Conservation (phyloP, 2,797 vertebrate species). For the Helostoma temminkii region DNA sequence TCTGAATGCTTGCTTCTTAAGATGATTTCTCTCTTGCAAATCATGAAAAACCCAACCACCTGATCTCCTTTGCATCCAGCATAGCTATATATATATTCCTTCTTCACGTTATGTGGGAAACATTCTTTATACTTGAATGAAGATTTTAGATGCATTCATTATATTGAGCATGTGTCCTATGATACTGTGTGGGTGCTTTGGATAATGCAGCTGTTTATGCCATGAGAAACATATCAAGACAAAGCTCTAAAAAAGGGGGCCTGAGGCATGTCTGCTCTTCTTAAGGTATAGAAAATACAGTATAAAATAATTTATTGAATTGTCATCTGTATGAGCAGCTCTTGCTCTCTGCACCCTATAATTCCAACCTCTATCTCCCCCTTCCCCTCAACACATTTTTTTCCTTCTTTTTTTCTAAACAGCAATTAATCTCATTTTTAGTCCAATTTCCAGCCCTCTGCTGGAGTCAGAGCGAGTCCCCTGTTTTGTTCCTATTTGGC, state of each 20-base stretch:
- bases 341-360: constrained; percentile 99
- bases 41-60: constrained; percentile 33
- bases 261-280: constrained; percentile 49
- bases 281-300: constrained; percentile 87
- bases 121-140: constrained; percentile 31
- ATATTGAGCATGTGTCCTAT: constrained; percentile 14
- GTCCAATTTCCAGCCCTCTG: constrained; percentile 99
- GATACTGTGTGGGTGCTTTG: constrained; percentile 23
- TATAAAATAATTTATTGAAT: constrained; percentile 90
- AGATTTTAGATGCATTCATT: constrained; percentile 32
- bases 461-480: constrained; percentile 99
- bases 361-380: constrained; percentile 97
- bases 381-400: constrained; percentile 95
- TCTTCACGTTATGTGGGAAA: constrained; percentile 5
- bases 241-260: constrained; percentile 44
- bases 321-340: constrained; percentile 96
- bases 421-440: constrained; percentile 99
- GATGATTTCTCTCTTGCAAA: constrained; percentile 28
- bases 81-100: constrained; percentile 21
- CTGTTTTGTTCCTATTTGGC: constrained; percentile 99
- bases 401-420: constrained; percentile 95
- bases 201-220: constrained; percentile 38
- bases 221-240: constrained; percentile 51
- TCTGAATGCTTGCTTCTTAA: constrained; percentile 27
- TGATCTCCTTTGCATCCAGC: constrained; percentile 38